phyloP scores from a whole-genome alignment of 2,888 invertebrate genomes.

The Oxytorus armatus region DNA sequence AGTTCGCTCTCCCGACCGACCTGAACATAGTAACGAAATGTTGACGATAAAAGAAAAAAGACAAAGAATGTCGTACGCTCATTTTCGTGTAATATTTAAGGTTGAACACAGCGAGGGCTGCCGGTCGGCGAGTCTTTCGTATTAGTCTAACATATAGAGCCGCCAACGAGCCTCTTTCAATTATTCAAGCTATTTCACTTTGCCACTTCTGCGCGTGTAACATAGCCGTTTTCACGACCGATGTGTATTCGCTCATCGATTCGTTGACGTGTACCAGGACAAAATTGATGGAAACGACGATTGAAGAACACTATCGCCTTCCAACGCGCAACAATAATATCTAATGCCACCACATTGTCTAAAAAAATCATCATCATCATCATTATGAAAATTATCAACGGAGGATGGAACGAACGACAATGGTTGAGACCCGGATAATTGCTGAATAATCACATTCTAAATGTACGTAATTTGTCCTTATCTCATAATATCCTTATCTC shows the following conservation, averaged over 20 bases:
- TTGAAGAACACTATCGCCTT: neutral
- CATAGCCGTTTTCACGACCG: constrained; percentile 11
- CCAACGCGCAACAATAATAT: neutral
- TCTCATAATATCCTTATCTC: constrained; percentile 52
- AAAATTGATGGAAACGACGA: constrained; percentile 3
- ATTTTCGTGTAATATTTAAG: constrained; percentile 73
- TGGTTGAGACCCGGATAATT: constrained; percentile 24
- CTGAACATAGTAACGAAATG: neutral
- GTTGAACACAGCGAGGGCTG: constrained; percentile 69
- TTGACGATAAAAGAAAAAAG: constrained; percentile 23
- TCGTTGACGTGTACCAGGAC: neutral
- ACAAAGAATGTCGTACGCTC: constrained; percentile 35
- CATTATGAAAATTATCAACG: constrained; percentile 33
- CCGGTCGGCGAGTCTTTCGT: constrained; percentile 70
- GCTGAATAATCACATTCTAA: constrained; percentile 50
- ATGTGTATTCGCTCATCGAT: constrained; percentile 29
- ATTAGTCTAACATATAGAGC: constrained; percentile 73
- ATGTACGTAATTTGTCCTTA: constrained; percentile 9
- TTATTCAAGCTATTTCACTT: constrained; percentile 74
- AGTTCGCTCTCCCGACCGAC: neutral
- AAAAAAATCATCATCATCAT: constrained; percentile 52
- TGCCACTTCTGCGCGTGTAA: constrained; percentile 19
- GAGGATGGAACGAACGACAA: neutral
- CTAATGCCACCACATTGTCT: constrained; percentile 10
- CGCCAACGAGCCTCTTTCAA: constrained; percentile 75